These are phyloP conservation scores for Chloroclysta siterata DNA, from an alignment of 2,888 invertebrate genomes.

Conservation along the genomic window DNA sequence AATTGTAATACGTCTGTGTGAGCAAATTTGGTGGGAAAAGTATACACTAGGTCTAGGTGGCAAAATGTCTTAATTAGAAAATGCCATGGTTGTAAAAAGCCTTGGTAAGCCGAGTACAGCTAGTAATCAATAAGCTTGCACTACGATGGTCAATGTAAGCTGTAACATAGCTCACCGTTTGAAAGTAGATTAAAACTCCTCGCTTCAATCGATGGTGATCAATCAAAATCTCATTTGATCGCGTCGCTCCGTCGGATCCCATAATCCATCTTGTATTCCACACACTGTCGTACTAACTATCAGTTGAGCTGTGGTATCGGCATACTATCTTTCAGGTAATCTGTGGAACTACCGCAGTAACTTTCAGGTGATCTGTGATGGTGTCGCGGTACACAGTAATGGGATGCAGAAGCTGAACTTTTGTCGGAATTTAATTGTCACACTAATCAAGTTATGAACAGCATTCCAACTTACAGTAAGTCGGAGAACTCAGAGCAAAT, in stretches of 20 bases:
- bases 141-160: no score
- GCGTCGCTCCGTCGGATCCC: constrained; percentile 60
- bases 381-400: background rate
- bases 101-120: no score
- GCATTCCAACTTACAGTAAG: no score
- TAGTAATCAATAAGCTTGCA: no score
- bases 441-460: no score
- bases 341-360: constrained; percentile 15
- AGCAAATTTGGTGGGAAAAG: no score
- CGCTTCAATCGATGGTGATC: constrained; percentile 55
- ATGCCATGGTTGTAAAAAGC: no score
- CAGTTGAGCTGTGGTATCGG: constrained; percentile 5
- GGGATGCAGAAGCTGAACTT: background rate
- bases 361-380: constrained; percentile 22
- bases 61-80: no score
- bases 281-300: constrained; percentile 17
- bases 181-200: constrained; percentile 10
- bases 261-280: constrained; percentile 66
- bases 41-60: no score
- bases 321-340: constrained; percentile 8
- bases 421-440: background rate
- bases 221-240: constrained; percentile 75
- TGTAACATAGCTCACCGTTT: background rate
- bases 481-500: no score
- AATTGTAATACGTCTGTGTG: no score